Conservation (phyloP, 92 coral and sea anemone species). For the Palythoa caribaeorum region DNA sequence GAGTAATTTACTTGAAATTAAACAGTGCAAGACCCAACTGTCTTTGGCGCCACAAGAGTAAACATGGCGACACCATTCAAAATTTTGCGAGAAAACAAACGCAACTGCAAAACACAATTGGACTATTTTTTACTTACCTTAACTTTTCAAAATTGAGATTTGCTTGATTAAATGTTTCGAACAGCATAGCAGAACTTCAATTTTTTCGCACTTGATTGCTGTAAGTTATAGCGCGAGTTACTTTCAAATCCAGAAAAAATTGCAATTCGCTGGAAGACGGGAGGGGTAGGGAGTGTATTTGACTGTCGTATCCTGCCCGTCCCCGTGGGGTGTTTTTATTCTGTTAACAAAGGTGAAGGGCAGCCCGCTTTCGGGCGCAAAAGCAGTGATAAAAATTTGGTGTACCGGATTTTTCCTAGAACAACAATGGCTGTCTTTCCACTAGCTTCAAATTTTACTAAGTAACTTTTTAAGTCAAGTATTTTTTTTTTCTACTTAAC, state of each 20-base stretch:
- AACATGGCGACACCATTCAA: neutral
- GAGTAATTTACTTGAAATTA: too few species aligned
- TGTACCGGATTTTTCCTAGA: too few species aligned
- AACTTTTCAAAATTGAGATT: constrained; percentile 44
- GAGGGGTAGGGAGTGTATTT: neutral
- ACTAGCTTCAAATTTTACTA: too few species aligned
- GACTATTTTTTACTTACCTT: constrained; percentile 8
- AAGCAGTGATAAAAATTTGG: too few species aligned
- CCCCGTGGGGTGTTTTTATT: too few species aligned
- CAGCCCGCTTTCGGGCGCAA: too few species aligned
- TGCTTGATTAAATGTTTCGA: constrained; percentile 33
- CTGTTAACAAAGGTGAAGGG: too few species aligned
- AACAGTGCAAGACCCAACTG: neutral
- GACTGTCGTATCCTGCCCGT: too few species aligned
- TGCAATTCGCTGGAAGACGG: neutral
- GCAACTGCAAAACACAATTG: neutral
- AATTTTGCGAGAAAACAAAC: neutral
- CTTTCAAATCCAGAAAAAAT: neutral
- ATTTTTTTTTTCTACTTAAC: too few species aligned
- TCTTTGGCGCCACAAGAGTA: neutral
- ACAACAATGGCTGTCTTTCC: too few species aligned
- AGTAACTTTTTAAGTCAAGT: too few species aligned
- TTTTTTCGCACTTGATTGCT: neutral
- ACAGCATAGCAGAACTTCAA: constrained; percentile 4
- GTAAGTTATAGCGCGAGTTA: neutral